Conservation (phyloP, 2,888 invertebrate species). For the Heliconius charithonia region DNA sequence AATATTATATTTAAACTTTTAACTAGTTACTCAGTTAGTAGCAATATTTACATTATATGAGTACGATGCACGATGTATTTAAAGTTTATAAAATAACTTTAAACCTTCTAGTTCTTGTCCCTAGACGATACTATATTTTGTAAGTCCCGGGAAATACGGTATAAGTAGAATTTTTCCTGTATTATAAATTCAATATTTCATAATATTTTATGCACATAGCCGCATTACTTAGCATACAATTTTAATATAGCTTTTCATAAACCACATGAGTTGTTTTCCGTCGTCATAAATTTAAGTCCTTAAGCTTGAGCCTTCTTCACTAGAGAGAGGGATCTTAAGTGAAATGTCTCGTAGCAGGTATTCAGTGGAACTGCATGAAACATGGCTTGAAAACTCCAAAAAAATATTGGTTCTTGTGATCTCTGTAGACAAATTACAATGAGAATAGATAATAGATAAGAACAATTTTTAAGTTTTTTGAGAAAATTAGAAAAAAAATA, state of each 20-base stretch:
- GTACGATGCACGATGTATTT: slow-evolving; percentile 15
- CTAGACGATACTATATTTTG: slow-evolving; percentile 32
- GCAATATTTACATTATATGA: slow-evolving; percentile 20
- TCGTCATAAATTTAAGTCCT: slow-evolving; percentile 34
- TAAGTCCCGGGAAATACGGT: slow-evolving; percentile 49
- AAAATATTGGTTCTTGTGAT: background rate
- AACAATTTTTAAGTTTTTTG: too few species aligned
- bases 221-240: slow-evolving; percentile 17
- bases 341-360: slow-evolving; percentile 22
- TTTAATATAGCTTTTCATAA: slow-evolving; percentile 28
- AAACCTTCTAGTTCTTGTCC: slow-evolving; percentile 36
- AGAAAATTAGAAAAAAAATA: too few species aligned
- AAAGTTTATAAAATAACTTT: slow-evolving; percentile 42
- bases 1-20: slow-evolving; percentile 2
- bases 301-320: slow-evolving; percentile 36
- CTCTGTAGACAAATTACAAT: background rate
- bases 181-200: slow-evolving; percentile 5
- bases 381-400: background rate
- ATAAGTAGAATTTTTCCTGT: slow-evolving; percentile 11
- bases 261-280: slow-evolving; percentile 22
- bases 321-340: slow-evolving; percentile 25
- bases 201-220: slow-evolving; percentile 8
- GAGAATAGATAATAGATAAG: background rate
- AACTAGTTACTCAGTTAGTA: slow-evolving; percentile 10
- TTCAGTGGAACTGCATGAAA: slow-evolving; percentile 1